Evolutionary conservation across 2,888 invertebrate species (phyloP).

Genomic region (Euphydryas editha): DNA sequence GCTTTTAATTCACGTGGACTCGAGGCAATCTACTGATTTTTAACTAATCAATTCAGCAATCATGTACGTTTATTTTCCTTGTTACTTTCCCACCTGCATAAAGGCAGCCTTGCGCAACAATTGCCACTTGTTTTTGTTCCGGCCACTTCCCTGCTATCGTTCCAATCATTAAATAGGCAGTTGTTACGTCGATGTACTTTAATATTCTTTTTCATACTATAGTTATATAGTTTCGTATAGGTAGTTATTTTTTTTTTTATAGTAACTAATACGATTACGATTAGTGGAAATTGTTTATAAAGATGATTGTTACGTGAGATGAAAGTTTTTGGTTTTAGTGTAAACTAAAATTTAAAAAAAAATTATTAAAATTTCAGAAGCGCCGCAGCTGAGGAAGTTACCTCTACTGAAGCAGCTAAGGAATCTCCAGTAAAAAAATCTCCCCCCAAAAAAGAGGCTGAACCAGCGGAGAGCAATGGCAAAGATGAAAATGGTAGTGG

Average conservation of each 20-base stretch:
- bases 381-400: slow-evolving; percentile 76
- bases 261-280: background rate
- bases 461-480: slow-evolving; percentile 76
- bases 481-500: slow-evolving; percentile 75
- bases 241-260: background rate
- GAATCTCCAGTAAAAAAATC: slow-evolving; percentile 81
- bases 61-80: slow-evolving; percentile 67
- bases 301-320: background rate
- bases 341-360: background rate
- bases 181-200: slow-evolving; percentile 29
- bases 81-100: slow-evolving; percentile 77
- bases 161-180: slow-evolving; percentile 35
- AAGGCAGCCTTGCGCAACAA: slow-evolving; percentile 71
- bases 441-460: slow-evolving; percentile 77
- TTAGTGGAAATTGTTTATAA: background rate
- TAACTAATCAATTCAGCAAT: slow-evolving; percentile 63
- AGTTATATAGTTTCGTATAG: background rate
- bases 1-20: slow-evolving; percentile 56
- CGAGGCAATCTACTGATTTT: slow-evolving; percentile 56
- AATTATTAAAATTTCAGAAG: slow-evolving; percentile 62
- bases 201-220: background rate
- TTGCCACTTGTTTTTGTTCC: slow-evolving; percentile 73
- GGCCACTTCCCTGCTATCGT: slow-evolving; percentile 71
- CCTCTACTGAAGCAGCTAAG: slow-evolving; percentile 74
- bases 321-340: background rate